These are phyloP conservation scores for Microdon myrmicae DNA, from an alignment of 2,888 invertebrate genomes.

Conservation along the genomic window DNA sequence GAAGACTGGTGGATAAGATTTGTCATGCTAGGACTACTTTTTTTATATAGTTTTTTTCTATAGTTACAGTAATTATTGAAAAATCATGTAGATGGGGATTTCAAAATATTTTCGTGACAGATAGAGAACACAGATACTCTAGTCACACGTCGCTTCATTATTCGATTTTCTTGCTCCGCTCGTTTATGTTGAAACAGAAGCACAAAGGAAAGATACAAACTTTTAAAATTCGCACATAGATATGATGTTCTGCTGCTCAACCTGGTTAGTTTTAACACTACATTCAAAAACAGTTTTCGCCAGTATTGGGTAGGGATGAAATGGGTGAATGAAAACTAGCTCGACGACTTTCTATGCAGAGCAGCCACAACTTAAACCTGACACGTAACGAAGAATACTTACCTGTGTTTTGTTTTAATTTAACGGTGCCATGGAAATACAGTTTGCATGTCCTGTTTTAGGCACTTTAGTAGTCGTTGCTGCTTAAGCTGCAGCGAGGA, in stretches of 20 bases:
- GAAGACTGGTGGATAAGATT: no score
- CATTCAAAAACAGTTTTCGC: conserved; percentile 2
- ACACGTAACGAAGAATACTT: conserved; percentile 38
- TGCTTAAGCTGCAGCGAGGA: conserved; percentile 10
- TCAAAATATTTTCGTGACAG: conserved; percentile 10
- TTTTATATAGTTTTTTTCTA: no score
- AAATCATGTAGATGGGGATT: conserved; percentile 13
- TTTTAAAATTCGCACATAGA: no score
- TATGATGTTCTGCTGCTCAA: no score
- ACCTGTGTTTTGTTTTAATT: conserved; percentile 44
- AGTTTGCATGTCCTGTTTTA: conserved; percentile 22
- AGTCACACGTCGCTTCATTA: no score
- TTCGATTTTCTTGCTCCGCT: no score
- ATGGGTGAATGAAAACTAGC: conserved; percentile 6
- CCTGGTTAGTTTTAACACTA: neutral
- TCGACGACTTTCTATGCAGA: conserved; percentile 12
- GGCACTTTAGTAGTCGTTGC: conserved; percentile 11
- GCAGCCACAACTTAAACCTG: conserved; percentile 22
- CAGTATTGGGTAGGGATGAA: conserved; percentile 1
- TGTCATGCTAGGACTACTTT: no score
- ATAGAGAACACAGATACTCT: conserved; percentile 7
- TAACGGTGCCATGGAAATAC: conserved; percentile 26
- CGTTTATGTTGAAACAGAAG: no score
- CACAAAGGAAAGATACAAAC: no score
- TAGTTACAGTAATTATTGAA: conserved; percentile 12